A percentile compares a stretch with the other conserved stretches of the same genome.
Evolutionary conservation across 92 coral and sea anemone genomes (phyloP).

Genomic region (Porites divaricata): DNA sequence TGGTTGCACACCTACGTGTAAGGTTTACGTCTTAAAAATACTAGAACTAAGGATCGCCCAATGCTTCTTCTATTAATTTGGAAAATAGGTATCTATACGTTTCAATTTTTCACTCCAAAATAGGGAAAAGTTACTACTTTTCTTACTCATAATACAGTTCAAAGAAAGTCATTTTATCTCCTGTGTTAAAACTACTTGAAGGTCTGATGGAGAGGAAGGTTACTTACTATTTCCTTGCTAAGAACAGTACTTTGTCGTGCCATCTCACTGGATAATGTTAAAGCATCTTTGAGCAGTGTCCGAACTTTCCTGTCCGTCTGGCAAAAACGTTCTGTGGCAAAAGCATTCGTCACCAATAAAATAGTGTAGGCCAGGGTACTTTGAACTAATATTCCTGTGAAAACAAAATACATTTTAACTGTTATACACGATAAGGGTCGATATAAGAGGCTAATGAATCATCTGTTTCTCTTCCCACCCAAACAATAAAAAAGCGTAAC

Average conservation of each 20-base stretch:
- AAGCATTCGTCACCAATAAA: background rate
- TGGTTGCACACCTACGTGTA: too few species aligned
- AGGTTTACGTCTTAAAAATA: too few species aligned
- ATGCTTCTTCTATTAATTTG: too few species aligned
- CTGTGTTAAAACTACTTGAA: background rate
- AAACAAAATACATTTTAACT: background rate
- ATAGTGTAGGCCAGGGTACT: background rate
- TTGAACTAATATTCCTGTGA: background rate
- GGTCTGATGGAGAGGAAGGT: too few species aligned
- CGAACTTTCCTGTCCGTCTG: slow-evolving; percentile 18
- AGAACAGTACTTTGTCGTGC: slow-evolving; percentile 5
- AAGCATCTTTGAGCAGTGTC: background rate
- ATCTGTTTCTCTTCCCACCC: too few species aligned
- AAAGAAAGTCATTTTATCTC: background rate
- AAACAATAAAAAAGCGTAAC: too few species aligned
- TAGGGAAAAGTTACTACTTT: too few species aligned
- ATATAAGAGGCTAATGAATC: background rate
- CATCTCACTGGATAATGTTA: background rate
- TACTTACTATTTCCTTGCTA: slow-evolving; percentile 16
- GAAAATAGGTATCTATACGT: too few species aligned
- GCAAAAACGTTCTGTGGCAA: slow-evolving; percentile 1
- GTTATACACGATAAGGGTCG: background rate
- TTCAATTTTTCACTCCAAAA: too few species aligned
- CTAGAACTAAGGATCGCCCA: too few species aligned
- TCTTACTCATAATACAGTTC: background rate